Evolutionary conservation across 2,888 invertebrate genomes (phyloP), one percentile per base, ranked within the genome.

Genomic region (Acanthosoma haemorrhoidale): DNA sequence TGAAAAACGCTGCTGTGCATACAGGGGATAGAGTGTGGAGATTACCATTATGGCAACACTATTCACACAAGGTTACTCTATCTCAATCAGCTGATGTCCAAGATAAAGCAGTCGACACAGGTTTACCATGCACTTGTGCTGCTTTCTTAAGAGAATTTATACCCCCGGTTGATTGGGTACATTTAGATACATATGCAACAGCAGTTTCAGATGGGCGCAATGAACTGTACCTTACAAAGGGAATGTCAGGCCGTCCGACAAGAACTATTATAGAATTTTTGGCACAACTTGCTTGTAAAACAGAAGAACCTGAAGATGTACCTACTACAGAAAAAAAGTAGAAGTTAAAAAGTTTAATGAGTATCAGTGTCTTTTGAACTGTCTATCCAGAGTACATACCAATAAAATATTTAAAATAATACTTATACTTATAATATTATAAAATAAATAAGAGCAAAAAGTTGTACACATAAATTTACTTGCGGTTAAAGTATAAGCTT

Each of bases 21-120:
- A 88, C 90, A 0, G 92, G 92, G 0, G 92, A 93, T 78, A 81
- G 92, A 21, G 84, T 93, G 1, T 93, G 92, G 92, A 82, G 91
- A 51, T 86, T 93, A 84, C 92, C 92, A 0, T 79, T 93, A 36
- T 74, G 74, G 74, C 58, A 72, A 31, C 73, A 73, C 34, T 73
- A 64, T 59, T 64, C 68, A 5, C 18, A 72, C 11, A 71, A 70
- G 67, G 73, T 74, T 13, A 63, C 41, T 4, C 15, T 57, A 6
- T 51, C 68, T 15, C 71, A 63, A 11, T 15, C 66, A 16, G 51
- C 71, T 21, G 74, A 74, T 61, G 59, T 67, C 80, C 59, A 59
- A 29, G 68, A 68, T 13, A 58, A 32, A 36, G 59, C 36, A 21
- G 67, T 73, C n/a, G 67, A 68, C 8, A 68, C 69, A 2, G 75